Evolutionary conservation across 1,140 invertebrate species (phyloP), one percentile per base, ranked within the genome.

Genomic region (Chrysopa pallens): DNA sequence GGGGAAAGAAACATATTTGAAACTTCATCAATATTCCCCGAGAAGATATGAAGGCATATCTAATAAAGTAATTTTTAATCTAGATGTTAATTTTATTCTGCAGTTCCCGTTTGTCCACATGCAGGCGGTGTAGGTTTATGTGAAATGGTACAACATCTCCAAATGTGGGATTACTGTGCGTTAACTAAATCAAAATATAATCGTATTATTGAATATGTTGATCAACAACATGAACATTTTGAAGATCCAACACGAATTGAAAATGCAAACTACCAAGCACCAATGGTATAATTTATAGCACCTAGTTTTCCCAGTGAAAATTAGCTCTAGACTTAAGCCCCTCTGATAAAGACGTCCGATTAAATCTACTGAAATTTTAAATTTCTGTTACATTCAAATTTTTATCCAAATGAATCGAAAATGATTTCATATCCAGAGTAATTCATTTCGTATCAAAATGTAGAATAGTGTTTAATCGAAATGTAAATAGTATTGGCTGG

Each of bases 61-160:
- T n/a, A n/a, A n/a, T 31, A 31, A 31, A 7, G 36, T 13, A 12
- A 12, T n/a, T 7, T 6, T n/a, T 38, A 17, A 8, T 14, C 8
- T 39, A 31, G 6, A 31, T 7, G 29, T 31, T 7, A 6, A 31
- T 42, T 44, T 45, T 31, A 40, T 41, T 49, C 67, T 64, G 4
- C 57, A 88, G 86, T 92, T 33, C 87, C 86, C 53, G 84, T 94
- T 1, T 91, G 87, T 60, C 89, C 90, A 0, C 90, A 94, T 65
- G 88, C 86, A 40, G 90, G 90, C 11, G 90, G 90, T 11, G 80
- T 94, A 2, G 89, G 88, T 7, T 68, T 93, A 1, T 93, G 88
- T 58, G 89, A 93, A 66, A 84, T 91, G 74, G 84, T 93, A 4
- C 87, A 92, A 52, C 89, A 94, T 64, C 65, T 92, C 12, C 83